Percentiles rank a stretch among this genome's conserved stretches.
These are phyloP conservation scores for Neotoxoptera formosana DNA, from an alignment of 1,140 invertebrate species.

Conservation along the genomic window DNA sequence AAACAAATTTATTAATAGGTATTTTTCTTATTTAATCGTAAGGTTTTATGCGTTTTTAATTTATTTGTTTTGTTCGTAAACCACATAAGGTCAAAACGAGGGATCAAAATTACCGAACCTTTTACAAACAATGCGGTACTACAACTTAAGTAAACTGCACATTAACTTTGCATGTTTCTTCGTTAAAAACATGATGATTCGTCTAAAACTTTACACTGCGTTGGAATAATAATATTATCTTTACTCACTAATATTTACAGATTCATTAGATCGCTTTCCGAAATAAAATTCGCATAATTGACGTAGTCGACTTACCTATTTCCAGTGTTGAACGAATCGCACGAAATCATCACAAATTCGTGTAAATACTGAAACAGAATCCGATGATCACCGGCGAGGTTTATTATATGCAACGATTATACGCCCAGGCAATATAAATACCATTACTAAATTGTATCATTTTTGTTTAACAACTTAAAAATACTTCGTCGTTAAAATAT, in stretches of 20 bases:
- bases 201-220: not conserved
- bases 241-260: not conserved
- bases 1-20: not conserved
- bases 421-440: not conserved
- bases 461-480: too few relatives aligned
- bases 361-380: not conserved
- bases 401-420: not conserved
- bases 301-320: not conserved
- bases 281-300: not conserved
- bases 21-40: not conserved
- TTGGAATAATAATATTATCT: constrained; percentile 32
- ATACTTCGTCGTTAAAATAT: not conserved
- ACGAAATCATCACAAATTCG: not conserved
- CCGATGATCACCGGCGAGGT: not conserved
- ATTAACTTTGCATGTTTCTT: not conserved
- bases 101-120: not conserved
- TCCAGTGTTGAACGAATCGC: not conserved
- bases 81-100: not conserved
- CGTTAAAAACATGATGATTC: not conserved
- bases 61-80: not conserved
- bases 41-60: not conserved
- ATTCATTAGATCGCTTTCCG: not conserved
- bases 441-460: not conserved
- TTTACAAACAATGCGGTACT: not conserved
- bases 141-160: not conserved